A percentile compares a stretch with the other conserved stretches of the same genome.
Conservation (phyloP, 2,888 invertebrate species). For the Agriopis aurantiaria region DNA sequence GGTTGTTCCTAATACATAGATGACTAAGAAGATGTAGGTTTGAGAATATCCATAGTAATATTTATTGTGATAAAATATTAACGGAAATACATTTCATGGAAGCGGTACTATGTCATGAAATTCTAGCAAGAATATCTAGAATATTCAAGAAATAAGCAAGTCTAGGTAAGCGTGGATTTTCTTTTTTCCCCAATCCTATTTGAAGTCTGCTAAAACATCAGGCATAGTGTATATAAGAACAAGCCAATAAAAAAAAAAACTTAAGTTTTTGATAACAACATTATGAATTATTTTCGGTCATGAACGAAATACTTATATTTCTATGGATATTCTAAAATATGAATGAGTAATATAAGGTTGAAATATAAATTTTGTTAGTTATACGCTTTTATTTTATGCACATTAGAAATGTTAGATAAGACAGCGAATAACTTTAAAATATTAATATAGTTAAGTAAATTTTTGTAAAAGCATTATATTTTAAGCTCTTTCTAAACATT, state of each 20-base stretch:
- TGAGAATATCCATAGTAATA: constrained; percentile 32
- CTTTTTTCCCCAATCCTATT: too few relatives aligned
- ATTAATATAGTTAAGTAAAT: constrained; percentile 37
- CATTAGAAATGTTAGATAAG: constrained; percentile 49
- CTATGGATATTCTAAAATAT: constrained; percentile 35
- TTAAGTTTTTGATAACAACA: too few relatives aligned
- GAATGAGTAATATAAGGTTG: constrained; percentile 47
- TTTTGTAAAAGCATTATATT: constrained; percentile 47
- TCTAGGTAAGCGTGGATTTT: too few relatives aligned
- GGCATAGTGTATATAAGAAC: too few relatives aligned
- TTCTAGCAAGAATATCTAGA: too few relatives aligned
- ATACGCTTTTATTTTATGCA: constrained; percentile 54
- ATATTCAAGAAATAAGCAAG: too few relatives aligned
- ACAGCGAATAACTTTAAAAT: constrained; percentile 45
- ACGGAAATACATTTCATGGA: too few relatives aligned
- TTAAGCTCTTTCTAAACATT: constrained; percentile 34
- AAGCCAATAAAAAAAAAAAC: neutral
- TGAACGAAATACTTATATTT: neutral
- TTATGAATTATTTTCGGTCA: neutral
- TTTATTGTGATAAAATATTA: neutral
- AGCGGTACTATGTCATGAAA: too few relatives aligned
- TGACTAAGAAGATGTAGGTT: constrained; percentile 51
- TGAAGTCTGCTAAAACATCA: too few relatives aligned
- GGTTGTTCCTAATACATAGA: constrained; percentile 78
- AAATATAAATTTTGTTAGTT: constrained; percentile 51